Percentiles rank a stretch among this genome's conserved stretches.
These are phyloP conservation scores for Hypanus sabinus DNA, from an alignment of 2,113 vertebrate genomes.

Conservation along the genomic window DNA sequence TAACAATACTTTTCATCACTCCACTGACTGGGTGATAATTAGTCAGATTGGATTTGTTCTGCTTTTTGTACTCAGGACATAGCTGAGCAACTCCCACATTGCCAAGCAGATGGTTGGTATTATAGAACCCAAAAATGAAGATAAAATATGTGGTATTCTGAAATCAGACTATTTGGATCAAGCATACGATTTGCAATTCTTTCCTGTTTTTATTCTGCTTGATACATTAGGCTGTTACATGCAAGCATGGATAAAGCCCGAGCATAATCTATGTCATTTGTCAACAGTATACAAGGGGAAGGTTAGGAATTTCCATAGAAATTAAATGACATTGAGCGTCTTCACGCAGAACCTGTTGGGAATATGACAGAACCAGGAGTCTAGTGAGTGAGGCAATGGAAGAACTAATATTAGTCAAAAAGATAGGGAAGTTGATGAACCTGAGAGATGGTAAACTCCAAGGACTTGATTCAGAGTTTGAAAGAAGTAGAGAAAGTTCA, in stretches of 20 bases:
- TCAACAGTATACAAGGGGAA: not conserved
- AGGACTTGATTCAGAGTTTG: too few relatives aligned
- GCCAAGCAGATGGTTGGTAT: not conserved
- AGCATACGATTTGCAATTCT: not conserved
- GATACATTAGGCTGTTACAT: not conserved
- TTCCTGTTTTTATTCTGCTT: not conserved
- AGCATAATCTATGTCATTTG: not conserved
- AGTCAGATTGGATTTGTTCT: too few relatives aligned
- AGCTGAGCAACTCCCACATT: too few relatives aligned
- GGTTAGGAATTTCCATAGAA: not conserved
- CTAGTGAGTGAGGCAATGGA: not conserved
- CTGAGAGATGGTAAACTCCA: too few relatives aligned
- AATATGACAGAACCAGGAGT: not conserved
- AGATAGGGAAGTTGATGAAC: too few relatives aligned
- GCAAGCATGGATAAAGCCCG: not conserved
- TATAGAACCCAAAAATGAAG: not conserved
- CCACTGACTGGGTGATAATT: too few relatives aligned
- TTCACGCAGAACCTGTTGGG: not conserved
- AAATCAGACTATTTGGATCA: not conserved
- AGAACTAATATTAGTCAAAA: too few relatives aligned
- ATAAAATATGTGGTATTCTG: too few relatives aligned
- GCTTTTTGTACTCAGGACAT: too few relatives aligned
- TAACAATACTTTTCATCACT: too few relatives aligned
- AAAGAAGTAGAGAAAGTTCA: too few relatives aligned
- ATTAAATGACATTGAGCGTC: not conserved